Base-by-base conservation (phyloP, 2,888 invertebrate species). In the Agriopis leucophaearia region DNA sequence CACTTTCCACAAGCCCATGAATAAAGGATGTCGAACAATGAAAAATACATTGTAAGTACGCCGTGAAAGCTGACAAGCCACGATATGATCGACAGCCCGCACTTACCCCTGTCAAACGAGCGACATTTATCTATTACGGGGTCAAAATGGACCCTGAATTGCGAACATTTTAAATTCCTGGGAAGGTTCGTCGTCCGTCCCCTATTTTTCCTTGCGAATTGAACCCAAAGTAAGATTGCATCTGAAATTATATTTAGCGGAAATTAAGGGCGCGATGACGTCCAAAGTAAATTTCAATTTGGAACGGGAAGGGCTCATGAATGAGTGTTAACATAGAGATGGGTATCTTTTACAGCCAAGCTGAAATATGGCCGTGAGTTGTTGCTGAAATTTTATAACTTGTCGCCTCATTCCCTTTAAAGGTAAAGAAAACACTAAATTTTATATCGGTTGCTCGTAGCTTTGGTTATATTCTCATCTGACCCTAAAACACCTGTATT, bases 271-370 rank as follows among this genome's bases (percentile, higher is more conserved):
- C 81, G 80, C 82, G 85, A 81, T 87, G 86, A 83, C 85, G 87
- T 85, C 82, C 85, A 84, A 89, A 89, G 90, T 90, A 88, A 89
- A 90, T 90, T 91, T 88, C 87, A 88, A 89, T 91, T 91, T 88
- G 83, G 85, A 86, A 84, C 84, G 84, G 81, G 86, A 81, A 86
- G 83, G 85, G 81, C 81, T 80, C 83, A 77, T 86, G 81, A 83
- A 83, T 83, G 80, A 79, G 74, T 78, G 77, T 79, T 74, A 73
- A 73, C 69, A 69, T 72, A 75, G 72, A 81, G 78, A 81, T 77
- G 78, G 70, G 80, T 81, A 81, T 80, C 78, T 76, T 75, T 81
- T 77, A 70, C 69, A 66, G 71, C 64, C 70, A 71, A 67, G 45
- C 67, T 64, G 71, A 70, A 70, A 76, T 75, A 79, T 77, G 77